Base-by-base conservation (phyloP, 2,888 invertebrate genomes). In the Hirudinaria manillensis region DNA sequence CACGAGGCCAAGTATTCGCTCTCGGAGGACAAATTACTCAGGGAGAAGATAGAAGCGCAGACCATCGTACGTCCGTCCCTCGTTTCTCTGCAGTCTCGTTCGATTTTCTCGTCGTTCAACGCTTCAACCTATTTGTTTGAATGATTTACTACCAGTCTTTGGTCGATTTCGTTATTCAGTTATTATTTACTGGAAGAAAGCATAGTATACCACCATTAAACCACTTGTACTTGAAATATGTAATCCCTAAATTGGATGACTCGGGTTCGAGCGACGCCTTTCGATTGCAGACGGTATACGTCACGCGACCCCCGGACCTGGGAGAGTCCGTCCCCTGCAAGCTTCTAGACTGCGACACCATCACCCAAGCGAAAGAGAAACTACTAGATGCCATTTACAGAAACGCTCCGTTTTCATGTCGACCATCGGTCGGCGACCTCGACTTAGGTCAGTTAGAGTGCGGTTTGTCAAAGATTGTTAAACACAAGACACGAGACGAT, bases 1-100 rank as follows among this genome's bases (percentile, higher is more conserved):
- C 93, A 94, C 70, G 99, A 99, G 87, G 98, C 99, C 74, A 89
- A 97, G 79, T 99, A 99, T 86, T 98, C 99, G 4, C 89, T 99
- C 51, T 96, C 96, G 82, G 98, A 99, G 86, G 98, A 99, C 86
- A 97, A 98, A 86, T 90, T 99, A 76, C 95, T 99, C 84, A 90
- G 99, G 84, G 96, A 98, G 88, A 93, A 96, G 80, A 94, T 99
- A 83, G 97, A 98, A 87, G 96, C 82, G 6, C 81, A 81, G 77
- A 79, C 81, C 67, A 78, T 85, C 79, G 84, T 85, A 78, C 77
- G 82, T 75, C 81, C 67, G 77, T 85, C 79, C 84, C 84, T 77
- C 77, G 82, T 75, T 66, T 7, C 45, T 6, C 13, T 10, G 13
- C 45, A 1, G 1, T 10, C 3, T 45, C 3, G 36, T 27, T 68